phyloP scores from a whole-genome alignment of 2,888 invertebrate species.

The Luffia ferchaultella region DNA sequence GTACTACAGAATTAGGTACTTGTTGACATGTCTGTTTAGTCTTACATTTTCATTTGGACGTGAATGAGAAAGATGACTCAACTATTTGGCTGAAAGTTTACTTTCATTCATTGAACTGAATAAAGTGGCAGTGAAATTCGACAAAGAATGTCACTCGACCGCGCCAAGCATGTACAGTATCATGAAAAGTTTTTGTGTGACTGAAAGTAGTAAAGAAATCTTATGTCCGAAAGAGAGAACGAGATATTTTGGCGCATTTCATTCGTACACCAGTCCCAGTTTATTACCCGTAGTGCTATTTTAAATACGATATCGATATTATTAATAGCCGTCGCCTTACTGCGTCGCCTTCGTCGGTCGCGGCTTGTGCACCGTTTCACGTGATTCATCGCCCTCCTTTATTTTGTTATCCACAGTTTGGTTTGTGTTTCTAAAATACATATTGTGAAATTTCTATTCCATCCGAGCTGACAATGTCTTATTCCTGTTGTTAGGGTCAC shows the following conservation, averaged over 20 bases:
- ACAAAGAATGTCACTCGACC: neutral
- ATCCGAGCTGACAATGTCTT: no score
- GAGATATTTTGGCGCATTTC: neutral
- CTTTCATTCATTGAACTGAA: conserved; percentile 28
- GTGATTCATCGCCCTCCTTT: neutral
- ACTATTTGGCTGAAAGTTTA: conserved; percentile 33
- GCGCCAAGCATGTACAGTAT: neutral
- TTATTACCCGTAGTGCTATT: neutral
- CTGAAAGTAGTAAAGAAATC: no score
- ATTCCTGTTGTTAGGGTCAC: no score
- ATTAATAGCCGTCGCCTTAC: neutral
- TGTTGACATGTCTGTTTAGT: no score
- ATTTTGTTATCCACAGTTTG: neutral
- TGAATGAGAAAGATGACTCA: conserved; percentile 52
- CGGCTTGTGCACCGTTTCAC: conserved; percentile 1
- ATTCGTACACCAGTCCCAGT: neutral
- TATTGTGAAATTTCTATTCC: no score
- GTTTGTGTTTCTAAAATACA: no score
- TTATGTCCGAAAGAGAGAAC: neutral
- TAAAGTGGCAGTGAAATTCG: neutral
- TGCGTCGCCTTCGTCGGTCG: neutral
- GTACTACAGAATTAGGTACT: no score
- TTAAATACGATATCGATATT: neutral
- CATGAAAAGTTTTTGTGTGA: neutral
- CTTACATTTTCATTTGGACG: neutral